Base-by-base conservation (phyloP, 2,113 vertebrate species). In the Caranx ignobilis region DNA sequence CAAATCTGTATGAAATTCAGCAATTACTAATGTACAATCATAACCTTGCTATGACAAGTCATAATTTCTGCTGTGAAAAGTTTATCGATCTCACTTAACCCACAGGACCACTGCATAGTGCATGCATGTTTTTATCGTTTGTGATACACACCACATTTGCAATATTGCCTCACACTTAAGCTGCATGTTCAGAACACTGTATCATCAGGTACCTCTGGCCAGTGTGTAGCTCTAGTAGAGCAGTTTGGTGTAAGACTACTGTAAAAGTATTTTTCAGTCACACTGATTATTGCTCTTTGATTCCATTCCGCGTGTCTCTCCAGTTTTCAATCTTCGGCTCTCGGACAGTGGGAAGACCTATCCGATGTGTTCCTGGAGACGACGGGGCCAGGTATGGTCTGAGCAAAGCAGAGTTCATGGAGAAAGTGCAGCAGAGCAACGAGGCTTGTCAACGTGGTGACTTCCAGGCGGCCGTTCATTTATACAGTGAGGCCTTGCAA, bases 341-440 rank as follows among this genome's bases (percentile, higher is more conserved):
- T 2, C 96, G 96, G 85, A 72, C 94, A 18, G 81, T 90, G 50
- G 95, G 95, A 66, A 93, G 93, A 82, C 92, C 87, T 0, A 47
- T 72, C 2, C 82, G 84, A 0, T 82, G 81, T 48, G 64, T 83
- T 13, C 52, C 83, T 2, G 85, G 79, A 26, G 82, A 92, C 13
- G 95, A 95, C 19, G 95, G 89, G 13, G 92, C 89, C 69, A 31
- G 72, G 43, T 86, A 21, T 50, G 92, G 95, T 71, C 91, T 99
- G 91, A 98, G 96, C 93, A 99, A 98, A 91, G 96, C 96, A 0
- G 97, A 98, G 71, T 99, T 99, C 95, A 97, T 99, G 71, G 98
- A 98, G 91, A 98, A 97, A 45, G 97, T 99, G 83, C 96, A 96
- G 59, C 97, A 96, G 94, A 99, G 98, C 95, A 98, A 98, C 65